Percentiles rank a stretch among this genome's conserved stretches.
These are phyloP conservation scores for Catagonus wagneri DNA, from an alignment of 2,113 vertebrate species.

Conservation along the genomic window DNA sequence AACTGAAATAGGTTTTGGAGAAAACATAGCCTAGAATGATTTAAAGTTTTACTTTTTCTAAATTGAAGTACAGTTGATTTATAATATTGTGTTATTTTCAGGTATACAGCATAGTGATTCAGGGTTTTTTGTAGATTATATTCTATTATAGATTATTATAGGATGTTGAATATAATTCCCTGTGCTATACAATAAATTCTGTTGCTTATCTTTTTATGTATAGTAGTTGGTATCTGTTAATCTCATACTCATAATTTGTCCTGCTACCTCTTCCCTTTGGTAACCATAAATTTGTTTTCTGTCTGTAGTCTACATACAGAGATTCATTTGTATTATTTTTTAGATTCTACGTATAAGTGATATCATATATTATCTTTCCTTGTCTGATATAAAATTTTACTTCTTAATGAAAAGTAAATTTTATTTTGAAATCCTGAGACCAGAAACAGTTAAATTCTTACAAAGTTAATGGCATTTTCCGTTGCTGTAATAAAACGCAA, in stretches of 20 bases:
- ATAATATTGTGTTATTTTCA: fast-evolving
- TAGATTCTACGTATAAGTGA: neutral
- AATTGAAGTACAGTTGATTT: neutral
- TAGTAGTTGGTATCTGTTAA: neutral
- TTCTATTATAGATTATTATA: neutral
- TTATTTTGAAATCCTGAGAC: slow-evolving; percentile 41
- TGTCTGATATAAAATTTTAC: neutral
- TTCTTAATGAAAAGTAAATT: slow-evolving; percentile 58
- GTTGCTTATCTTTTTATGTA: neutral
- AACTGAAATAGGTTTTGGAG: neutral
- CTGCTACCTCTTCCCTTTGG: neutral
- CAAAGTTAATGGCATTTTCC: slow-evolving; percentile 65
- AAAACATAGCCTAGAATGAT: neutral
- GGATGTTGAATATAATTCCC: neutral
- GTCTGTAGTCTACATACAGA: neutral
- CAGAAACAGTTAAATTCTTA: slow-evolving; percentile 60
- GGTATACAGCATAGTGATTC: fast-evolving
- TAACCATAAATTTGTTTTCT: neutral
- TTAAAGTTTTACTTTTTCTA: neutral
- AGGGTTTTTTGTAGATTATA: neutral
- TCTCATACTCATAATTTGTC: neutral
- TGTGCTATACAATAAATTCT: neutral
- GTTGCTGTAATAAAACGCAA: slow-evolving; percentile 56
- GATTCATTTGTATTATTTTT: neutral
- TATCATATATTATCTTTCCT: neutral